Base-by-base conservation (phyloP, 2,888 invertebrate genomes). In the Patella ulyssiponensis region DNA sequence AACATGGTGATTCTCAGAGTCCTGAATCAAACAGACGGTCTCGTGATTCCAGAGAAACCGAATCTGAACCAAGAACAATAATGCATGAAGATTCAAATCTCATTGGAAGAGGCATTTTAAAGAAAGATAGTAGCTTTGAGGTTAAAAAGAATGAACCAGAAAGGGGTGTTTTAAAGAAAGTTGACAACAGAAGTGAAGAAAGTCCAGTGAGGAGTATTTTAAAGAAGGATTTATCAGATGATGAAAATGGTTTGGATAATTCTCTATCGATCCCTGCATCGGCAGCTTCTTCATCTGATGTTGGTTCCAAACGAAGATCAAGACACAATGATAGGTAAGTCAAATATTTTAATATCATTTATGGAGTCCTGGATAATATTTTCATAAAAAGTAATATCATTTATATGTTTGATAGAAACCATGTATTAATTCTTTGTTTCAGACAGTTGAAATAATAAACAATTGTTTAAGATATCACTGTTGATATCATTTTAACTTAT, bases 121-220 rank as follows among this genome's bases (percentile, higher is more conserved):
- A 88, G 75, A 87, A 84, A 75, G 86, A 86, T 56, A 81, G 85
- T 69, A 85, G 84, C 79, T 85, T 86, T 79, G 86, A 87, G 58
- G 77, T 78, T 33, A 78, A 79, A 51, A 84, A 81, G 64, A 52
- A 76, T 51, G 84, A 86, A 71, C 76, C 82, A 1, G 85, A 85
- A 53, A 80, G 77, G 70, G 79, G 81, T 53, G 15, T 3, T 15
- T 27, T 17, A 52, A 5, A 53, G n/a, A 20, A 20, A 73, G 14
- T 51, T 17, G 27, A 73, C 9, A 14, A n/a, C 15, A 27, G 73
- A 53, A 27, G 20, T 51, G 76, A 75, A 14, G 71, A 23, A 23
- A 44, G n/a, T 20, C 70, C 44, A 7, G n/a, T 76, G 17, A 23
- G 64, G 17, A 76, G 79, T 56, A 74, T 76, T 23, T 69, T 75